A percentile compares a stretch with the other conserved stretches of the same genome.
Conservation (phyloP, 2,797 vertebrate genomes). For the Gila robusta region DNA sequence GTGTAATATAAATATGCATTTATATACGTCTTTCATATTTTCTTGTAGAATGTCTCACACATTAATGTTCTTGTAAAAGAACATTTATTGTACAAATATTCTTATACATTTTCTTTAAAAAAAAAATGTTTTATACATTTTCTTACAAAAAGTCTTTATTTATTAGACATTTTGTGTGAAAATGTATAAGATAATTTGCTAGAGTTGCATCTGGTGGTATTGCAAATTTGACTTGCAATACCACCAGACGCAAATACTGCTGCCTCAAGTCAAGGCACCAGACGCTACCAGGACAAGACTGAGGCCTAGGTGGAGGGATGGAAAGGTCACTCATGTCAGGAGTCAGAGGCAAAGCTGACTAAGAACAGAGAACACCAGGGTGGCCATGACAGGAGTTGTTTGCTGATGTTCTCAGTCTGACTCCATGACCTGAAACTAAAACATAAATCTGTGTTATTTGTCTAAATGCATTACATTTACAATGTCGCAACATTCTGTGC, state of each 20-base stretch:
- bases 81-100: no score
- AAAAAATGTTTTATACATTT: not conserved
- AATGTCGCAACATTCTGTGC: no score
- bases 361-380: not conserved
- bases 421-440: not conserved
- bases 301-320: not conserved
- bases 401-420: not conserved
- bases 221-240: not conserved
- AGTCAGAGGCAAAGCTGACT: not conserved
- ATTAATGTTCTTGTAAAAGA: not conserved
- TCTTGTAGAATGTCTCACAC: not conserved
- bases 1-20: not conserved
- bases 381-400: not conserved
- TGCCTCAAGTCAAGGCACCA: not conserved
- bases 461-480: no score
- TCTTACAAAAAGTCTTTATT: not conserved
- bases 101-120: no score
- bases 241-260: not conserved
- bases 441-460: not conserved
- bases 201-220: not conserved
- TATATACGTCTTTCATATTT: not conserved
- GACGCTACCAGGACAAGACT: not conserved
- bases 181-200: not conserved
- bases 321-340: not conserved
- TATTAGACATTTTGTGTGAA: no score